These are phyloP conservation scores for Bufo gargarizans DNA, from an alignment of 2,113 vertebrate genomes.

Conservation along the genomic window DNA sequence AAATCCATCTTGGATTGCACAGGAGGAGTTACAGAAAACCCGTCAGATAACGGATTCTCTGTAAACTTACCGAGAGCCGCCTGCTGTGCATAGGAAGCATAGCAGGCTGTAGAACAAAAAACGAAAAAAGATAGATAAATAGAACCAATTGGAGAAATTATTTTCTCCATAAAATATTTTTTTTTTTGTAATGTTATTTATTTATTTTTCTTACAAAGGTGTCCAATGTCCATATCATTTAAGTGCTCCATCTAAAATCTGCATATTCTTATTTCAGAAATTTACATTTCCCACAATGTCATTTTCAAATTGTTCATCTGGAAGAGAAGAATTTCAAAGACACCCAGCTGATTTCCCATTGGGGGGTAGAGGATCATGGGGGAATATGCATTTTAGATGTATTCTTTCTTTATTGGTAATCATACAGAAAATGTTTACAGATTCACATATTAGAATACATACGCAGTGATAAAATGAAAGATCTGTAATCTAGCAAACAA, in stretches of 20 bases:
- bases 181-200: too few relatives aligned
- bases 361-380: not conserved
- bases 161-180: too few relatives aligned
- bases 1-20: too few relatives aligned
- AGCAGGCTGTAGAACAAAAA: too few relatives aligned
- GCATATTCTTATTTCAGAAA: not conserved
- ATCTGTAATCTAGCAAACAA: not conserved
- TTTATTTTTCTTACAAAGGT: too few relatives aligned
- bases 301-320: not conserved
- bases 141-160: too few relatives aligned
- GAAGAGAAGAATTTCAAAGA: slow-evolving; percentile 4
- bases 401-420: not conserved
- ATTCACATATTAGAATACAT: not conserved
- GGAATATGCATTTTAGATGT: not conserved
- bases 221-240: not conserved
- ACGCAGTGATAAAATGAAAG: not conserved
- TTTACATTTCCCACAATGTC: not conserved
- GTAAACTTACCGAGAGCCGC: too few relatives aligned
- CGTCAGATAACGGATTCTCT: too few relatives aligned
- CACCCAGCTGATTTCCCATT: not conserved
- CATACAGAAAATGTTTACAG: not conserved
- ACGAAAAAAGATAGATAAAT: too few relatives aligned
- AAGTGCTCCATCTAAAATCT: not conserved
- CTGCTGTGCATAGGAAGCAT: too few relatives aligned
- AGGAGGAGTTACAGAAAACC: too few relatives aligned